These are phyloP conservation scores for Paratrypauchen microcephalus DNA, from an alignment of 2,797 vertebrate species.

Conservation along the genomic window DNA sequence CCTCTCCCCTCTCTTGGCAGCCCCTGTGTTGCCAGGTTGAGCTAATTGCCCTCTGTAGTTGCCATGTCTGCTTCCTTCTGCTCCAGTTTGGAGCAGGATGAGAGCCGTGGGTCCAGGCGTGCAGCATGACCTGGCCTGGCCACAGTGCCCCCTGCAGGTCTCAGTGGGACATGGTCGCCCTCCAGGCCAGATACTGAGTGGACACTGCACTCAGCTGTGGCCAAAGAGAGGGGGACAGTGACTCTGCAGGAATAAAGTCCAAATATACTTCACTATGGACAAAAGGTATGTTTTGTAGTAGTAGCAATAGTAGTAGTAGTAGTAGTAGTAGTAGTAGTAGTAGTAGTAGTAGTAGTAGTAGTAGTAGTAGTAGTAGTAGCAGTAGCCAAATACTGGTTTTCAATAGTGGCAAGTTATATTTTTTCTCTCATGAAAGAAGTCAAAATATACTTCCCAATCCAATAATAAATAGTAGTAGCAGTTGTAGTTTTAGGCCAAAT, in stretches of 20 bases:
- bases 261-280: no score
- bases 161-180: background rate
- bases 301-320: no score
- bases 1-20: constrained; percentile 19
- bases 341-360: no score
- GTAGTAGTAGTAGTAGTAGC: no score
- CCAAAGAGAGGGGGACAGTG: background rate
- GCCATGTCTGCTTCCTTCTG: constrained; percentile 65
- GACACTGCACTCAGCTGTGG: background rate
- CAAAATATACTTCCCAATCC: no score
- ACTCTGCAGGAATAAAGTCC: background rate
- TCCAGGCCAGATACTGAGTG: background rate
- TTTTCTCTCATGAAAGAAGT: no score
- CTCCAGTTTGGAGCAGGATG: constrained; percentile 14
- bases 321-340: no score
- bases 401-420: no score
- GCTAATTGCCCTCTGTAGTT: constrained; percentile 65
- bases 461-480: no score
- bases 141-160: constrained; percentile 1
- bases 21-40: constrained; percentile 43
- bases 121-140: background rate
- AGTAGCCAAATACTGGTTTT: no score
- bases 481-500: no score
- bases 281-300: no score
- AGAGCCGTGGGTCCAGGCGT: background rate